Evolutionary conservation across 1,140 invertebrate genomes (phyloP).

Genomic region (Diprion similis): DNA sequence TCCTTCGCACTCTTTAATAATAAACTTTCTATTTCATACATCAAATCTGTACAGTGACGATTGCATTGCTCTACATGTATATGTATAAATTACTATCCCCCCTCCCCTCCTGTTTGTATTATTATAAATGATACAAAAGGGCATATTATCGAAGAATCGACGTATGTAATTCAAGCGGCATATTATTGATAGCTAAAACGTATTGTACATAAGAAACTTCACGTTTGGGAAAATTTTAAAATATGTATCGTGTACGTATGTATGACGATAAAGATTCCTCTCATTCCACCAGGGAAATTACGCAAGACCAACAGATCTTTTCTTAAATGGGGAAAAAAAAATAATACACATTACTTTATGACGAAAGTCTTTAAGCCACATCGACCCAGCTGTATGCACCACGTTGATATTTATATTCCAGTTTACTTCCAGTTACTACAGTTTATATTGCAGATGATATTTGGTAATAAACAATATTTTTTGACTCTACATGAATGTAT

Average conservation of each 20-base stretch:
- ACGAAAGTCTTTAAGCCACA: no score
- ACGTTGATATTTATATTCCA: not conserved
- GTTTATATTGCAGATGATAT: not conserved
- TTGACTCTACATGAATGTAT: no score
- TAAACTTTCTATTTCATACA: slow-evolving; percentile 3
- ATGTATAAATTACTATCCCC: not conserved
- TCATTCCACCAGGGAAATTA: no score
- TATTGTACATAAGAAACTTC: not conserved
- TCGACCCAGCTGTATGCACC: not conserved
- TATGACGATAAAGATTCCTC: no score
- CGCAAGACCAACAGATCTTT: no score
- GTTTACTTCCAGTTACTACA: no score
- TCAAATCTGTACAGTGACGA: slow-evolving; percentile 7
- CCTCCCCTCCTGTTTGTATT: not conserved
- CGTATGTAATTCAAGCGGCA: not conserved
- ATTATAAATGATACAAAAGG: not conserved
- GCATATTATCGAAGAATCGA: not conserved
- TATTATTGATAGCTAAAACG: slow-evolving; percentile 1
- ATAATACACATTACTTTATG: no score
- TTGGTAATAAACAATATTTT: no score
- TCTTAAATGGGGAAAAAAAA: no score
- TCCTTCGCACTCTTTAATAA: not conserved
- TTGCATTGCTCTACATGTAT: slow-evolving; percentile 5
- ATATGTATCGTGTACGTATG: not conserved
- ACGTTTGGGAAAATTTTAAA: not conserved